Base-by-base conservation (phyloP, 1,140 invertebrate genomes). In the Maniola jurtina region DNA sequence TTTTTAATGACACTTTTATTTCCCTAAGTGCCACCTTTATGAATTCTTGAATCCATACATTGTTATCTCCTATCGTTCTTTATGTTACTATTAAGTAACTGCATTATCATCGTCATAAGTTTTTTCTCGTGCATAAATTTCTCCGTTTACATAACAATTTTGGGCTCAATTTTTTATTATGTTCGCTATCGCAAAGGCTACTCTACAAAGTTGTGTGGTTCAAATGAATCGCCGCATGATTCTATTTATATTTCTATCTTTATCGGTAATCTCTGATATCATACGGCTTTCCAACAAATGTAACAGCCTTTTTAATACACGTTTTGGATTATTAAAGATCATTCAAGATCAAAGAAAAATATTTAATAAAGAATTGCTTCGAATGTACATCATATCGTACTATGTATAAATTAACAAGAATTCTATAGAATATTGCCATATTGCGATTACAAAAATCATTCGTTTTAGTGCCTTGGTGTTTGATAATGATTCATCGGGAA, bases 1-100 rank as follows among this genome's bases (percentile, higher is more conserved):
- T 83, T 75, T 80, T 83, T 75, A 74, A 83, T 66, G 71, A 68
- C 68, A 45, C 50, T 63, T 77, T 81, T 70, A 72, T 73, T 73
- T 70, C 42, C 48, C 14, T 45, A 11, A 59, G 34, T 61, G 56
- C 54, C 62, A 65, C 33, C 55, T 65, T 68, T 45, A 69, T 42
- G 70, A 69, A 66, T 64, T 60, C 66, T 55, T 33, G 61, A n/a
- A 47, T 10, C 33, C 14, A n/a, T 47, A 47, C 7, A 47, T 48
- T 47, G 16, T 34, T 34, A 7, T 11, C 6, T 34, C 10, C 13
- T 50, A 6, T 16, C 0, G 7, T 16, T 4, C 15, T n/a, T n/a
- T 2, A 13, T 45, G 0, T 45, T 16, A 5, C 8, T 52, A 1
- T 48, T 48, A 13, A 6, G 2, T 11, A 5, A 11, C 10, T n/a